Evolutionary conservation across 1,140 invertebrate genomes (phyloP).

Genomic region (Diabrotica undecimpunctata): DNA sequence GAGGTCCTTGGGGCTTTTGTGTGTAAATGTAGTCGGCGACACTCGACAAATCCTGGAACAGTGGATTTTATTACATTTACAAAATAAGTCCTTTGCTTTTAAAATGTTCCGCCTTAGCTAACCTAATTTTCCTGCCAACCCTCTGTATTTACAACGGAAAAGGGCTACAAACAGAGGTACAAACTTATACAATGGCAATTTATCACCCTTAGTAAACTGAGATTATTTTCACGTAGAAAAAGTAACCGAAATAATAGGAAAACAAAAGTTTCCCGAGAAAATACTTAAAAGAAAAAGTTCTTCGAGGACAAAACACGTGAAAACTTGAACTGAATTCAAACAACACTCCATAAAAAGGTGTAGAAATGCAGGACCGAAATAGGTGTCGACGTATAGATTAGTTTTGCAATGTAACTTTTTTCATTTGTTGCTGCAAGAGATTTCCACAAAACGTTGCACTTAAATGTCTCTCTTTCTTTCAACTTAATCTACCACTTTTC

Average conservation of each 20-base stretch:
- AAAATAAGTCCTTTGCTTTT: background rate
- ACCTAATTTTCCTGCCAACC: conserved; percentile 1
- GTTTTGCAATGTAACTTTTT: too few relatives aligned
- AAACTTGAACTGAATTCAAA: background rate
- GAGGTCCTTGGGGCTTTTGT: too few relatives aligned
- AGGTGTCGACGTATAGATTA: too few relatives aligned
- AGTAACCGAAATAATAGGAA: conserved; percentile 2
- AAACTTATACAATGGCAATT: background rate
- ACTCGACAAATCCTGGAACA: background rate
- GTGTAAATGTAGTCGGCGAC: too few relatives aligned
- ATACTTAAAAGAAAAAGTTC: conserved; percentile 1
- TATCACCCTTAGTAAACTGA: background rate
- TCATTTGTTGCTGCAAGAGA: too few relatives aligned
- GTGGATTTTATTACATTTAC: background rate
- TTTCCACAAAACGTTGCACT: too few relatives aligned
- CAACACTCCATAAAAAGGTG: background rate
- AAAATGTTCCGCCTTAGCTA: background rate
- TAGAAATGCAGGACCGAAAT: background rate
- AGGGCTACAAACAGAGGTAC: background rate
- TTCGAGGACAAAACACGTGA: conserved; percentile 1
- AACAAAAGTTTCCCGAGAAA: background rate
- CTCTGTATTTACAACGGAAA: background rate
- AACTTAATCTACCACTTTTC: too few relatives aligned
- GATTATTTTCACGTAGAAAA: conserved; percentile 3
- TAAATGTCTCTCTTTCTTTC: too few relatives aligned